Percentiles rank a stretch among this genome's conserved stretches.
phyloP scores from a whole-genome alignment of 2,113 vertebrate species.

The human region DNA sequence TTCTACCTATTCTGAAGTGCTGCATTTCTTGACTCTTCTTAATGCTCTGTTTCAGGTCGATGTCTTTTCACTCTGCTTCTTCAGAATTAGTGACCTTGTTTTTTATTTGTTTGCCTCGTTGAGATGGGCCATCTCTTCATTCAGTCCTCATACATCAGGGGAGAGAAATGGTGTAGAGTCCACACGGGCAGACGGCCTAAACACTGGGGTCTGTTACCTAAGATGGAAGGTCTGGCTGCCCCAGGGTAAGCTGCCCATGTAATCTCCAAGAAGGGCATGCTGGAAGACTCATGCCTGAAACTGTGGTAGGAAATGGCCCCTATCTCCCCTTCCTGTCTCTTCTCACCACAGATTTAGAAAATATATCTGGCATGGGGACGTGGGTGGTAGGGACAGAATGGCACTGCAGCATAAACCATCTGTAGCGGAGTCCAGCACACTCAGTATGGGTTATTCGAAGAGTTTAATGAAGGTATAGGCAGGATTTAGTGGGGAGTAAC shows the following conservation, averaged over 20 bases:
- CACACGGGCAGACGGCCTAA: neutral
- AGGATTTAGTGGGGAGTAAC: neutral
- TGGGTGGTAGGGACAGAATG: neutral
- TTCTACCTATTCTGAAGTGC: neutral
- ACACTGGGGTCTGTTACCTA: neutral
- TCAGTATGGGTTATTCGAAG: neutral
- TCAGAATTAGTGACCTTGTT: neutral
- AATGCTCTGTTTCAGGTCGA: neutral
- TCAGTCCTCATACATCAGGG: neutral
- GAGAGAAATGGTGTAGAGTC: neutral
- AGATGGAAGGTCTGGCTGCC: neutral
- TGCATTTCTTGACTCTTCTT: neutral
- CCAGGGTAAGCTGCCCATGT: neutral
- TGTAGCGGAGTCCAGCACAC: neutral
- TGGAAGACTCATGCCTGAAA: neutral
- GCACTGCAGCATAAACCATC: no score
- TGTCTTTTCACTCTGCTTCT: neutral
- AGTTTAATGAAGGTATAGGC: neutral
- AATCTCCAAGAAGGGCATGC: neutral
- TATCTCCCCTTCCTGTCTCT: neutral
- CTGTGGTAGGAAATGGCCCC: neutral
- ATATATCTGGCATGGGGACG: neutral
- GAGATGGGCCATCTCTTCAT: neutral
- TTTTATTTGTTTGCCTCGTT: neutral
- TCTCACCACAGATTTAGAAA: neutral